These are phyloP conservation scores for Melanogrammus aeglefinus DNA, from an alignment of 2,797 vertebrate genomes.

Conservation along the genomic window DNA sequence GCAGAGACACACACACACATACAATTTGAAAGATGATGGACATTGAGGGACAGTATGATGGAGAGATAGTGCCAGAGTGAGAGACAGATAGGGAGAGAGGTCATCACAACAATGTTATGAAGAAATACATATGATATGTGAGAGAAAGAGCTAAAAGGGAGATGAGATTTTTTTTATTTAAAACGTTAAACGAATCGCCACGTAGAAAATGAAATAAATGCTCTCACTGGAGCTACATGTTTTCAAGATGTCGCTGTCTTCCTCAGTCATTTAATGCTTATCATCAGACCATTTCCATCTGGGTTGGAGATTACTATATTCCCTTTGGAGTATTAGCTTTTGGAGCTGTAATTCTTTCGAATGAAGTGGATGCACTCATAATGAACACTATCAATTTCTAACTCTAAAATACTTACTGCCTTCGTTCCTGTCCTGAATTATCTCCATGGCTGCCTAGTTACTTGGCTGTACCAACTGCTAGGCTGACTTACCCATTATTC, in stretches of 20 bases:
- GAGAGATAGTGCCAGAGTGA: not conserved
- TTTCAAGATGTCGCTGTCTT: not conserved
- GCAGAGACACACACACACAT: not conserved
- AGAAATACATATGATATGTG: not conserved
- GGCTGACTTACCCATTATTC: not conserved
- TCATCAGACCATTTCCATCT: not conserved
- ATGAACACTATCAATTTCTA: not conserved
- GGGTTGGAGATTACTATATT: not conserved
- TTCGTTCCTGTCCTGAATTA: not conserved
- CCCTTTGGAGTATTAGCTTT: not conserved
- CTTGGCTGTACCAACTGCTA: not conserved
- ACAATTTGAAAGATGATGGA: not conserved
- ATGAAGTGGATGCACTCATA: too few species aligned
- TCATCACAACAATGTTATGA: not conserved
- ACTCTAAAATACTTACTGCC: not conserved
- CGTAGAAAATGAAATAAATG: not conserved
- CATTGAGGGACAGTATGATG: not conserved
- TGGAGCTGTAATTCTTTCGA: not conserved
- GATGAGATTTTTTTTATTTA: too few species aligned
- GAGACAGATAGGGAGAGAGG: not conserved
- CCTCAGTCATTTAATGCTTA: not conserved
- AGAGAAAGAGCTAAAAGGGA: not conserved
- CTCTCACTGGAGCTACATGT: not conserved
- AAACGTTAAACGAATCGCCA: not conserved
- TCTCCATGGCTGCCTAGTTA: not conserved